Percentiles rank a stretch among this genome's conserved stretches.
phyloP scores from a whole-genome alignment of 2,113 vertebrate species.

The Ptychochromis oligacanthus region DNA sequence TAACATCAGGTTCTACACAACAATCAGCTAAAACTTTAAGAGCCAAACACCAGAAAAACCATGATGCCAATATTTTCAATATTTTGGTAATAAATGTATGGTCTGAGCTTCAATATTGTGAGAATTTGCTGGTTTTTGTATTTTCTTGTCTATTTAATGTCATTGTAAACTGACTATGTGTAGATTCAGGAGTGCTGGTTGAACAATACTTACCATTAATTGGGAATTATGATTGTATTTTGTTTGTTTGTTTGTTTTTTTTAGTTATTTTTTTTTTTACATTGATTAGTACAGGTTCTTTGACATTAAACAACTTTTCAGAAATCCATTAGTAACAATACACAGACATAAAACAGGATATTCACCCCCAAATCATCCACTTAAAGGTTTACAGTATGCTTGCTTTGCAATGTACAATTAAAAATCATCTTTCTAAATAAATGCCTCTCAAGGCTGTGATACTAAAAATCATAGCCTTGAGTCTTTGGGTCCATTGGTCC shows the following conservation, averaged over 20 bases:
- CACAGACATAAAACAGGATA: neutral
- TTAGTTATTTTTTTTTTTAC: rapidly evolving
- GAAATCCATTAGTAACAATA: neutral
- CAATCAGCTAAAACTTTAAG: neutral
- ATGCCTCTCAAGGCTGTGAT: neutral
- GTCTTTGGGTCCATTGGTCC: neutral
- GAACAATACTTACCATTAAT: neutral
- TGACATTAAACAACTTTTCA: neutral
- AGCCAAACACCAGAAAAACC: neutral
- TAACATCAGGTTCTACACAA: neutral
- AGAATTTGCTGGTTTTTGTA: neutral
- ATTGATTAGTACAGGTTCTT: too few relatives aligned
- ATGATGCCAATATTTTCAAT: neutral
- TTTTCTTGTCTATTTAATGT: neutral
- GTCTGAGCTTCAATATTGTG: neutral
- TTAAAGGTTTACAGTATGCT: neutral
- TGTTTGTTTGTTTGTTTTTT: neutral
- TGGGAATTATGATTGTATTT: neutral
- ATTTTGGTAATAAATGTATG: neutral
- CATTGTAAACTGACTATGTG: neutral
- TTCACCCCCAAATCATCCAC: neutral
- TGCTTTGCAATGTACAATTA: neutral
- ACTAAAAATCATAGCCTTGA: neutral
- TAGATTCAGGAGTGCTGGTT: neutral
- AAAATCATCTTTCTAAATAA: neutral